These are phyloP conservation scores for Staurois parvus DNA, from an alignment of 2,797 vertebrate species.

Conservation along the genomic window DNA sequence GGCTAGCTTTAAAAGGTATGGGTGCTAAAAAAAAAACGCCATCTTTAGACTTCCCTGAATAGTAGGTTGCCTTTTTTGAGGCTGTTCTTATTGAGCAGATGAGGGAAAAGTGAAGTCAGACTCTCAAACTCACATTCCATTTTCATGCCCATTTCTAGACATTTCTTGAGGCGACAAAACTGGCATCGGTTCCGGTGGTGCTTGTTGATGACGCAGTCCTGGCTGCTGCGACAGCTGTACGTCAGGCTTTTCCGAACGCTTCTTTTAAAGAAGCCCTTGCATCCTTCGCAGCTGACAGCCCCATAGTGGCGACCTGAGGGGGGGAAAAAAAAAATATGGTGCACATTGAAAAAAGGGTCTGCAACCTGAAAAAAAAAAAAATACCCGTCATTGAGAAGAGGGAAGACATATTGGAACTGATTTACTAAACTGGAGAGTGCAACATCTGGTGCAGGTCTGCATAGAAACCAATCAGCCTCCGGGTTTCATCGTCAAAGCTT, in stretches of 20 bases:
- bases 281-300: constrained; percentile 97
- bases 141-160: constrained; percentile 98
- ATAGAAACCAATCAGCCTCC: too few relatives aligned
- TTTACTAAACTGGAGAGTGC: too few relatives aligned
- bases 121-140: constrained; percentile 91
- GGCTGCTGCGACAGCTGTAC: constrained; percentile 97
- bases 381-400: neutral
- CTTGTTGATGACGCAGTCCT: constrained; percentile 98
- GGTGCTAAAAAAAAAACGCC: too few relatives aligned
- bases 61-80: too few relatives aligned
- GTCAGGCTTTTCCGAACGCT: constrained; percentile 96
- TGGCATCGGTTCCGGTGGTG: constrained; percentile 98
- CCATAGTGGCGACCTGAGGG: constrained; percentile 95
- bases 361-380: too few relatives aligned
- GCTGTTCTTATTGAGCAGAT: too few relatives aligned
- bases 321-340: constrained; percentile 11
- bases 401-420: too few relatives aligned
- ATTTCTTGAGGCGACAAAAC: constrained; percentile 95
- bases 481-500: too few relatives aligned
- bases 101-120: neutral
- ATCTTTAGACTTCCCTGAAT: too few relatives aligned
- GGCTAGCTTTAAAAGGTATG: too few relatives aligned
- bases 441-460: too few relatives aligned
- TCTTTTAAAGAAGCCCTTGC: constrained; percentile 98
- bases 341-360: too few relatives aligned